Evolutionary conservation across 2,113 vertebrate species (phyloP).

Genomic region (Neogobius melanostomus): DNA sequence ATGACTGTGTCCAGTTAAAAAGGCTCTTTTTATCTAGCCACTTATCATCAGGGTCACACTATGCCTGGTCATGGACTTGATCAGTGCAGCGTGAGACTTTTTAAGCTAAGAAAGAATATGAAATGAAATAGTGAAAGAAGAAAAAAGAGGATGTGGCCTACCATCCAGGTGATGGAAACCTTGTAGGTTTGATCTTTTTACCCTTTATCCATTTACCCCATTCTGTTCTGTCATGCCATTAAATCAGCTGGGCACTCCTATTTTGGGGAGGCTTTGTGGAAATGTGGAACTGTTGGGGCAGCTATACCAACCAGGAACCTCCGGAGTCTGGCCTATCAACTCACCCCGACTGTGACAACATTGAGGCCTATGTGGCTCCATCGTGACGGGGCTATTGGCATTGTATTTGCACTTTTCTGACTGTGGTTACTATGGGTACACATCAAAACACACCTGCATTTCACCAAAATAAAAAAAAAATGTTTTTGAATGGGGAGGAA

Average conservation of each 20-base stretch:
- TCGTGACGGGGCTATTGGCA: conserved; percentile 54
- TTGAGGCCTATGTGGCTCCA: conserved; percentile 39
- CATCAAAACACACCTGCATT: conserved; percentile 49
- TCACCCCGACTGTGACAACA: conserved; percentile 34
- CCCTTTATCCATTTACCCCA: conserved; percentile 39
- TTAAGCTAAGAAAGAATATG: conserved; percentile 77
- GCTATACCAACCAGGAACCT: conserved; percentile 69
- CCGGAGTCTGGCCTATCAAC: conserved; percentile 30
- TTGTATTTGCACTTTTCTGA: conserved; percentile 81
- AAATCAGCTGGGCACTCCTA: conserved; percentile 89
- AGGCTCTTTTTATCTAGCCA: conserved; percentile 51
- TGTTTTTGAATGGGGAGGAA: conserved; percentile 35
- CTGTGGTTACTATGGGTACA: conserved; percentile 71
- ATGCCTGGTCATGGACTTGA: conserved; percentile 44
- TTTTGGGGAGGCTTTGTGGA: conserved; percentile 80
- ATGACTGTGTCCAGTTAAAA: conserved; percentile 99
- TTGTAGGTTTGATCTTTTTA: conserved; percentile 72
- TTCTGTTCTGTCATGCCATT: conserved; percentile 74
- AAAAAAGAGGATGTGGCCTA: conserved; percentile 80
- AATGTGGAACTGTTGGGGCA: conserved; percentile 72
- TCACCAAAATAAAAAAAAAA: conserved; percentile 52
- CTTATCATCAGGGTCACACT: conserved; percentile 61
- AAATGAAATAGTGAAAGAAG: conserved; percentile 72
- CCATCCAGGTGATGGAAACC: conserved; percentile 94
- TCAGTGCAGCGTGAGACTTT: conserved; percentile 67